These are phyloP conservation scores for Poeciliopsis presidionis DNA, from an alignment of 2,797 vertebrate genomes.

Conservation along the genomic window DNA sequence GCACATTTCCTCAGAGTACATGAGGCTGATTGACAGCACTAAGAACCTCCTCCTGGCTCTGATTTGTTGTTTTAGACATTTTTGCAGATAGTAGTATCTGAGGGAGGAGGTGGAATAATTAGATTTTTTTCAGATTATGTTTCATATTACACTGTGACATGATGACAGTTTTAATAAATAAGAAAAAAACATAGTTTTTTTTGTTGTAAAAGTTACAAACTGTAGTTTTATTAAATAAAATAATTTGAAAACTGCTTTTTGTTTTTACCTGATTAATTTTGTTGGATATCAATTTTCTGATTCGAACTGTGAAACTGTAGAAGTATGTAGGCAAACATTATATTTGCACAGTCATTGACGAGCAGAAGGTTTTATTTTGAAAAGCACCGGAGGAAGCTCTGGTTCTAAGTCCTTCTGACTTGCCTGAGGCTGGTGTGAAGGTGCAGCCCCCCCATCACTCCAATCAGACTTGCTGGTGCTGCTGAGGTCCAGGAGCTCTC, in stretches of 20 bases:
- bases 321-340: no score
- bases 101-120: no score
- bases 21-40: no score
- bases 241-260: not conserved
- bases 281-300: not conserved
- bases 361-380: conserved; percentile 60
- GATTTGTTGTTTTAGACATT: no score
- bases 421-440: conserved; percentile 54
- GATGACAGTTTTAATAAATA: no score
- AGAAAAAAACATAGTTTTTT: no score
- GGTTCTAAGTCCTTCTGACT: not conserved
- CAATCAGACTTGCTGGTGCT: conserved; percentile 64
- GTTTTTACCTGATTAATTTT: not conserved
- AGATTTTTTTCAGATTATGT: no score
- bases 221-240: not conserved
- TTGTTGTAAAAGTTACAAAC: no score
- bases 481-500: conserved; percentile 62
- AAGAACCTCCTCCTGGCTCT: no score
- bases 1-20: no score
- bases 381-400: conserved; percentile 48
- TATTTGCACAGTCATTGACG: not conserved
- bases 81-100: no score
- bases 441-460: conserved; percentile 68
- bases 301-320: not conserved
- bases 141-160: no score